Conservation (phyloP, 2,888 invertebrate species). For the Lasioglossum calceatum region DNA sequence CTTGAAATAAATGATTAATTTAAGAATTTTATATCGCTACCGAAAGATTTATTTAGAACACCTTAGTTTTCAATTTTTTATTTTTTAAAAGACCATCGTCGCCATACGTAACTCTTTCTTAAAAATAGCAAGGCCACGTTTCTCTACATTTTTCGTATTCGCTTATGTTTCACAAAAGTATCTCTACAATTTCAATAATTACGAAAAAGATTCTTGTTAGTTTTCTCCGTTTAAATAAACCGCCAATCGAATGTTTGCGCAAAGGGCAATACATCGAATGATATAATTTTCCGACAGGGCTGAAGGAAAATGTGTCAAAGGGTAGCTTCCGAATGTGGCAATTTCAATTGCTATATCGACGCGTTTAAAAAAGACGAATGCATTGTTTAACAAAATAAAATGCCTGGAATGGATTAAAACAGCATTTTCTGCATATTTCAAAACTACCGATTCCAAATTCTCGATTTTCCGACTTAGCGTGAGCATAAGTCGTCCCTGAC, state of each 20-base stretch:
- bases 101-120: not conserved
- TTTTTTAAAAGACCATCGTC: not conserved
- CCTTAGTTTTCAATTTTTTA: not conserved
- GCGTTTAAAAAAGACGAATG: not conserved
- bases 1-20: not conserved
- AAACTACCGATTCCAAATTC: not conserved
- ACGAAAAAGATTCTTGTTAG: not conserved
- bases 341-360: not conserved
- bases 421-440: not conserved
- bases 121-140: not conserved
- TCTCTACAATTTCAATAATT: not conserved
- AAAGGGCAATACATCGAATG: slow-evolving; percentile 15
- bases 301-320: not conserved
- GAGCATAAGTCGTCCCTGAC: not conserved
- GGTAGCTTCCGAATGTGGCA: not conserved
- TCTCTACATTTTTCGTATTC: not conserved
- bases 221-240: slow-evolving; percentile 11
- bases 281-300: slow-evolving; percentile 33
- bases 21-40: not conserved
- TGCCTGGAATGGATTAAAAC: not conserved
- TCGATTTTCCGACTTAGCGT: not conserved
- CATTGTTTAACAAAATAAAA: not conserved
- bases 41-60: not conserved
- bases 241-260: not conserved
- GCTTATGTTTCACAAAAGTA: not conserved